Evolutionary conservation across 2,797 vertebrate genomes (phyloP).

Genomic region (Sebastes diploproa): DNA sequence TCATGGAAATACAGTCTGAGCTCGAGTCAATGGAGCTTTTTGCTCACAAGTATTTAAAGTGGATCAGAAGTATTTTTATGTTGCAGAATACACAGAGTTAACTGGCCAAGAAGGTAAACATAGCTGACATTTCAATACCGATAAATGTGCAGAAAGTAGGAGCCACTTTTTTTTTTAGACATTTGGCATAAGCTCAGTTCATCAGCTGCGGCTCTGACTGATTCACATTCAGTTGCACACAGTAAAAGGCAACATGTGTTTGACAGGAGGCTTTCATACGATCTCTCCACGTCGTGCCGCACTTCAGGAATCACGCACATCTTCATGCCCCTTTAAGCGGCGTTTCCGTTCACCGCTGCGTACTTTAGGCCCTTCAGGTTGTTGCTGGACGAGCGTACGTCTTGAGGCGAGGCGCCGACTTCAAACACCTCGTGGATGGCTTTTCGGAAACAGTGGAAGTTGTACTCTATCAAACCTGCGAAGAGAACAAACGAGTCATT

Average conservation of each 20-base stretch:
- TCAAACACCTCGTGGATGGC: slow-evolving; percentile 97
- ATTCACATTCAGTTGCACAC: not conserved
- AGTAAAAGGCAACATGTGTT: not conserved
- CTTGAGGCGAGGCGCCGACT: slow-evolving; percentile 83
- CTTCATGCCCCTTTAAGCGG: slow-evolving; percentile 62
- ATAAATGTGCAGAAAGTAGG: slow-evolving; percentile 1
- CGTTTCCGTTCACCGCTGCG: slow-evolving; percentile 86
- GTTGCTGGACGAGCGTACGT: slow-evolving; percentile 75
- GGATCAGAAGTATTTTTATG: not conserved
- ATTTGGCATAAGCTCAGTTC: slow-evolving; percentile 10
- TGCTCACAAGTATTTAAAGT: slow-evolving; percentile 2
- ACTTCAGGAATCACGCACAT: accelerated
- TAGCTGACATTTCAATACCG: not conserved
- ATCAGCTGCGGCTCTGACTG: not conserved
- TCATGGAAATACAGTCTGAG: not conserved
- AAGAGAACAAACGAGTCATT: not conserved
- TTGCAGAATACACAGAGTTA: not conserved
- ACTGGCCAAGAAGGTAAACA: slow-evolving; percentile 48
- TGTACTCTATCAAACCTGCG: slow-evolving; percentile 96
- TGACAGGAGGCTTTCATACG: not conserved
- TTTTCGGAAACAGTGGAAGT: slow-evolving; percentile 97
- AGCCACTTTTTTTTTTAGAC: not conserved
- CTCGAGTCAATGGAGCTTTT: not conserved
- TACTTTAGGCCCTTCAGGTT: slow-evolving; percentile 72
- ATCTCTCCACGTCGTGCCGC: not conserved